These are phyloP conservation scores for Chloroceryle aenea DNA, from an alignment of 2,113 vertebrate genomes.

Conservation along the genomic window DNA sequence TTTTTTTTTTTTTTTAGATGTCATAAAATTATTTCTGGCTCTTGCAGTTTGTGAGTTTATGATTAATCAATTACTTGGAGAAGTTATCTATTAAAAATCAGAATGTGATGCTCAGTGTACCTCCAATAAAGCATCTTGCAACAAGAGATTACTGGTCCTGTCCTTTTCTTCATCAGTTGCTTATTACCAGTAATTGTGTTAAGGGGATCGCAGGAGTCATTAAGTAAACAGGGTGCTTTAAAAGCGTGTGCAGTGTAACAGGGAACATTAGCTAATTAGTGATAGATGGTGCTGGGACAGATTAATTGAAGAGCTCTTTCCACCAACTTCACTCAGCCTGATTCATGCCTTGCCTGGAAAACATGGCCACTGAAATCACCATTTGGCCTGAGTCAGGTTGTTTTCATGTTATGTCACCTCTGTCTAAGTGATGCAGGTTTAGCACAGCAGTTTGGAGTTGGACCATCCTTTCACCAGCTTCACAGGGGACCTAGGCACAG, in stretches of 20 bases:
- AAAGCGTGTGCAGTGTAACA: background rate
- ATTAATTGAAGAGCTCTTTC: background rate
- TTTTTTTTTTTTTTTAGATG: background rate
- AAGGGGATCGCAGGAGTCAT: conserved; percentile 37
- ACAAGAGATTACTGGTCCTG: conserved; percentile 5
- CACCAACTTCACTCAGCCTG: background rate
- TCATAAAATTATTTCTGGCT: conserved; percentile 51
- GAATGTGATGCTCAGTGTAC: background rate
- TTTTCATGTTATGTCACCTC: background rate
- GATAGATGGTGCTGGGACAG: background rate
- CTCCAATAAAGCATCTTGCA: conserved; percentile 33
- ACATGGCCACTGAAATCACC: background rate
- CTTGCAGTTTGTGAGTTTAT: conserved; percentile 59
- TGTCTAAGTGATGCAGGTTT: background rate
- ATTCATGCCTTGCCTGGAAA: background rate
- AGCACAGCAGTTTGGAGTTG: background rate
- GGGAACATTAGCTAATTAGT: conserved; percentile 41
- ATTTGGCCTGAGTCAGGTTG: background rate
- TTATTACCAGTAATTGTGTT: conserved; percentile 54
- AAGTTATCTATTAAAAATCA: conserved; percentile 65
- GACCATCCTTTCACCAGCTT: background rate
- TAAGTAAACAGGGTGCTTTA: conserved; percentile 54
- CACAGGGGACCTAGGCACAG: background rate
- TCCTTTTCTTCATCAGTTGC: conserved; percentile 28
- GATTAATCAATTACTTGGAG: conserved; percentile 71